Conservation (phyloP, 2,888 invertebrate species). For the Eupithecia centaureata region DNA sequence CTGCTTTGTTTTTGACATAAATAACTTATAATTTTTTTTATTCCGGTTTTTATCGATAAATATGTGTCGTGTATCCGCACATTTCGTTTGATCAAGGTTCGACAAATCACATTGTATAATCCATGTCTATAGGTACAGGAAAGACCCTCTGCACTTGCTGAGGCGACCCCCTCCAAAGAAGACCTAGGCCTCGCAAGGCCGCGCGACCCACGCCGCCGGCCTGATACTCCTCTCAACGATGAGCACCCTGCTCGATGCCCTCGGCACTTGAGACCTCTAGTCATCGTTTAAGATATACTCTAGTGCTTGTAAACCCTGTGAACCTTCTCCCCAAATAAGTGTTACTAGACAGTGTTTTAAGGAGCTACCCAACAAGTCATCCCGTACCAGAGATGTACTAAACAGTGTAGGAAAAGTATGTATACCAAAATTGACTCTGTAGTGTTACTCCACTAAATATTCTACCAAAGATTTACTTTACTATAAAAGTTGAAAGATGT, state of each 20-base stretch:
- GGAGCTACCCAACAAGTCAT: not conserved
- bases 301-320: not conserved
- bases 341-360: not conserved
- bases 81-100: too few relatives aligned
- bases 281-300: not conserved
- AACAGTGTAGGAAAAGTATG: not conserved
- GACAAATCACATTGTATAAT: not conserved
- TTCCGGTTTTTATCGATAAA: too few relatives aligned
- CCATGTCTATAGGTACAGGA: constrained; percentile 46
- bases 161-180: constrained; percentile 70
- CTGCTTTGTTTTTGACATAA: too few relatives aligned
- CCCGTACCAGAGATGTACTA: not conserved
- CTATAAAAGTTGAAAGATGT: not conserved
- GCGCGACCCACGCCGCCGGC: constrained; percentile 67
- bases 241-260: constrained; percentile 46
- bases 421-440: too few relatives aligned
- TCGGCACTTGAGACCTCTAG: not conserved
- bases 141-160: constrained; percentile 84
- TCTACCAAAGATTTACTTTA: not conserved
- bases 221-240: constrained; percentile 56
- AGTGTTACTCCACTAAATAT: not conserved
- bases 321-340: not conserved
- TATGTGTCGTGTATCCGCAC: too few relatives aligned
- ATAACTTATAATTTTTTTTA: too few relatives aligned
- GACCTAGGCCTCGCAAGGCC: constrained; percentile 80